phyloP scores from a whole-genome alignment of 2,113 vertebrate species.

The Pterocles burchelli region DNA sequence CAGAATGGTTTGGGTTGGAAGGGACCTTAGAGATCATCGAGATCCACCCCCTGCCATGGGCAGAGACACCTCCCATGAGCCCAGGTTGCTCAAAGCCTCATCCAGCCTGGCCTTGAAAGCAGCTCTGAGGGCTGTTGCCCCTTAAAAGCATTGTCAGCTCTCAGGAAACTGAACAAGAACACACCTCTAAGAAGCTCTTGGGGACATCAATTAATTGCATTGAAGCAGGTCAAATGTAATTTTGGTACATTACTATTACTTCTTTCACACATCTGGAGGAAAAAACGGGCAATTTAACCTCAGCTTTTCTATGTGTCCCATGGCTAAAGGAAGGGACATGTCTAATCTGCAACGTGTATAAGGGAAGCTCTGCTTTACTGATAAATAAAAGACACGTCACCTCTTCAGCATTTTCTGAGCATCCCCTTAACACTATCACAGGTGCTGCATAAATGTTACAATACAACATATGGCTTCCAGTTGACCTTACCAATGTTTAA shows the following conservation, averaged over 20 bases:
- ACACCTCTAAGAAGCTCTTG: neutral
- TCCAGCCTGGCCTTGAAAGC: neutral
- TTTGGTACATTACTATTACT: neutral
- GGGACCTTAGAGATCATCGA: too few species aligned
- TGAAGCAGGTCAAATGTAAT: neutral
- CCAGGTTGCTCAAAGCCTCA: too few species aligned
- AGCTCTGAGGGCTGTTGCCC: neutral
- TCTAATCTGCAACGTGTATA: neutral
- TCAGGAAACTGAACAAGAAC: neutral
- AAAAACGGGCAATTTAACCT: neutral
- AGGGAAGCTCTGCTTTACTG: neutral
- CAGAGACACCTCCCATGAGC: too few species aligned
- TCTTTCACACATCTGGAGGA: neutral
- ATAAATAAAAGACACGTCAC: neutral
- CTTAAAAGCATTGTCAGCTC: neutral
- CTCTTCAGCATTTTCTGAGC: neutral
- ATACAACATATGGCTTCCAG: neutral
- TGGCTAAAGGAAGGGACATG: neutral
- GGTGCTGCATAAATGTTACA: neutral
- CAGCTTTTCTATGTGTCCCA: accelerated
- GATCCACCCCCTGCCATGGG: too few species aligned
- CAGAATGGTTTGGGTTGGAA: too few species aligned
- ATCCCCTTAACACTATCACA: neutral
- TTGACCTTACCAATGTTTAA: neutral
- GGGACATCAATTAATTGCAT: neutral